Base-by-base conservation (phyloP, 2,797 vertebrate species). In the Trachurus trachurus region DNA sequence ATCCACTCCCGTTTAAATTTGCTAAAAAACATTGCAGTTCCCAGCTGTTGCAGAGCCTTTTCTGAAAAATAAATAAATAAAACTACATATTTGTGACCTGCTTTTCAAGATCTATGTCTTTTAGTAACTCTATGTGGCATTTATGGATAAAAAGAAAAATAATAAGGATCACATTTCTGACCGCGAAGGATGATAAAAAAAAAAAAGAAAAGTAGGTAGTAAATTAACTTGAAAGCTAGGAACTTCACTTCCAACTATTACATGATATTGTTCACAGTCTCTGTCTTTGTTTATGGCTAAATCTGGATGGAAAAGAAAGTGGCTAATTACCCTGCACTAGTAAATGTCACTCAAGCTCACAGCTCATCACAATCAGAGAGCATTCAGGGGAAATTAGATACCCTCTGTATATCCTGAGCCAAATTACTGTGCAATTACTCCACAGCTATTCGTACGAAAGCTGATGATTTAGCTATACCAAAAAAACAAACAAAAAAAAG, bases 331-430 rank as follows among this genome's bases (percentile, higher is more conserved):
- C 66, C n/a, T 40, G 62, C 65, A 42, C 31, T 15, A 62, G 65
- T 70, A 74, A 81, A 29, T 47, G 44, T 80, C 82, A 72, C 61
- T 63, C 37, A 66, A 22, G 74, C 64, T 54, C 63, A 22, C 45
- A 53, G 62, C 69, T 66, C 37, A 17, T 61, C 80, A 70, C 61
- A 85, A 87, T 86, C 84, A 76, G 58, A 82, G 64, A 58, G 58
- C 80, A 83, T 81, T 87, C 70, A 68, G 53, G 3, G 54, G 22
- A 79, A 71, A 77, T 71, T 1, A 64, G 60, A 53, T 62, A 2
- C 50, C 1, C 65, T 64, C 54, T 57, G 42, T 66, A 74, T 22
- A 58, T 3, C 21, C 26, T 1, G 31, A 78, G 54, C 60, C 22
- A 44, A 16, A 34, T 34, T 34, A 34, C 31, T 34, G 60, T 26